These are phyloP conservation scores for Falco concolor DNA, from an alignment of 2,797 vertebrate genomes.

Conservation along the genomic window DNA sequence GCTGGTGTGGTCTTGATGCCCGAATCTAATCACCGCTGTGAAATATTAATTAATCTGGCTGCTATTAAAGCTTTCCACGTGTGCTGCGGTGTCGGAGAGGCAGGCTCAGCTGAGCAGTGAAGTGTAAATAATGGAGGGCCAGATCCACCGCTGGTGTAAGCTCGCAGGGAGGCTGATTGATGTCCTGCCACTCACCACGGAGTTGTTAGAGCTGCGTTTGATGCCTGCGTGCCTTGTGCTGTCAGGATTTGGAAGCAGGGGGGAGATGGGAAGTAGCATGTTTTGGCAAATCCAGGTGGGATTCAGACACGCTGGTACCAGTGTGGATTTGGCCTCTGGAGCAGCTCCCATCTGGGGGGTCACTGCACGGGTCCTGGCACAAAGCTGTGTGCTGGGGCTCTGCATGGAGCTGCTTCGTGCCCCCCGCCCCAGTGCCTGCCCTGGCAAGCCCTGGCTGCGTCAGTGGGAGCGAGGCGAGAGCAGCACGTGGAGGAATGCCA, in stretches of 20 bases:
- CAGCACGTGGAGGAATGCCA: not conserved
- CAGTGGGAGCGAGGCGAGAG: not conserved
- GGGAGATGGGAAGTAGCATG: not conserved
- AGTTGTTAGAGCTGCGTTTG: not conserved
- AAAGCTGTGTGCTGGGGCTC: not conserved
- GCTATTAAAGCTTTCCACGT: fast-evolving
- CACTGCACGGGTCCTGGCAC: not conserved
- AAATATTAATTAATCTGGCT: not conserved
- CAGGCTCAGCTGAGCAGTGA: not conserved
- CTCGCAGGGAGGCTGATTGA: not conserved
- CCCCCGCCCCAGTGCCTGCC: not conserved
- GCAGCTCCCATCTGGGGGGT: not conserved
- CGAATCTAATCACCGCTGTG: not conserved
- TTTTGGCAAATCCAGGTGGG: not conserved
- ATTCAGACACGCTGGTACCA: not conserved
- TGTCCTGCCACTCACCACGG: fast-evolving
- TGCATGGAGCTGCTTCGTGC: not conserved
- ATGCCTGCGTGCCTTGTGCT: not conserved
- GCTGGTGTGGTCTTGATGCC: not conserved
- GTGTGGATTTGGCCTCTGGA: not conserved
- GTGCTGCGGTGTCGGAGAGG: not conserved
- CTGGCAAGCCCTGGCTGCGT: not conserved
- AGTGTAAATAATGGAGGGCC: not conserved
- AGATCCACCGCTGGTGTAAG: not conserved
- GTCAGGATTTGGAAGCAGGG: not conserved